phyloP scores from a whole-genome alignment of 2,888 invertebrate species.

The Smittia aterrima region DNA sequence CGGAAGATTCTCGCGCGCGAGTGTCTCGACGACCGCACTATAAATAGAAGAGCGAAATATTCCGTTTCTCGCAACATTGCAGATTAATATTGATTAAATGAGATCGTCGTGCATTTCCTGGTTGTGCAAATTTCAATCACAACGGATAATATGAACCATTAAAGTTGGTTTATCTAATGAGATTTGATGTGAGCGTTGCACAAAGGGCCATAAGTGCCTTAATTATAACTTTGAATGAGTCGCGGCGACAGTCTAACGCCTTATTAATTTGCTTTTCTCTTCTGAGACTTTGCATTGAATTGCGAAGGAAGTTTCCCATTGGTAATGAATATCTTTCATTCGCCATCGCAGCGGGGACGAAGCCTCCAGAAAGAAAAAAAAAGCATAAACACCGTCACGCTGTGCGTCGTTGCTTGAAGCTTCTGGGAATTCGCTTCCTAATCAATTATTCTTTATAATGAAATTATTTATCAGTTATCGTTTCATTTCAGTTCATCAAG shows the following conservation, averaged over 20 bases:
- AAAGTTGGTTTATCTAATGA: not conserved
- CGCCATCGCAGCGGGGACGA: not conserved
- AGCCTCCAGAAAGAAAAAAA: not conserved
- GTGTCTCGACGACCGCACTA: not conserved
- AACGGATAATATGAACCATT: not conserved
- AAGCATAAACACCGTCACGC: not conserved
- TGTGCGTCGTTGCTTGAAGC: not conserved
- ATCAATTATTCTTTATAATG: too few relatives aligned
- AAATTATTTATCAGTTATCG: too few relatives aligned
- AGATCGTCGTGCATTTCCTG: not conserved
- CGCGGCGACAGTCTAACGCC: not conserved
- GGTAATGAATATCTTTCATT: too few relatives aligned
- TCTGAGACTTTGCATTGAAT: too few relatives aligned
- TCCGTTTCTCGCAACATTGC: not conserved
- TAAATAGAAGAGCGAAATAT: not conserved
- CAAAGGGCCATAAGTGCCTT: not conserved
- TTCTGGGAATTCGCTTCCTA: not conserved
- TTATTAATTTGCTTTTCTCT: not conserved
- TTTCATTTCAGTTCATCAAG: too few relatives aligned
- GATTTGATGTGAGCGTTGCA: not conserved
- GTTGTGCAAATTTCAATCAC: not conserved
- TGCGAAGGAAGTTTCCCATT: too few relatives aligned
- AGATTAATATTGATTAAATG: conserved; percentile 2
- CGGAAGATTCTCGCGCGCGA: not conserved
- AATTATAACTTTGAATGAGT: not conserved